These are phyloP conservation scores for Nycticebus coucang DNA, from an alignment of 2,113 vertebrate species.

Conservation along the genomic window DNA sequence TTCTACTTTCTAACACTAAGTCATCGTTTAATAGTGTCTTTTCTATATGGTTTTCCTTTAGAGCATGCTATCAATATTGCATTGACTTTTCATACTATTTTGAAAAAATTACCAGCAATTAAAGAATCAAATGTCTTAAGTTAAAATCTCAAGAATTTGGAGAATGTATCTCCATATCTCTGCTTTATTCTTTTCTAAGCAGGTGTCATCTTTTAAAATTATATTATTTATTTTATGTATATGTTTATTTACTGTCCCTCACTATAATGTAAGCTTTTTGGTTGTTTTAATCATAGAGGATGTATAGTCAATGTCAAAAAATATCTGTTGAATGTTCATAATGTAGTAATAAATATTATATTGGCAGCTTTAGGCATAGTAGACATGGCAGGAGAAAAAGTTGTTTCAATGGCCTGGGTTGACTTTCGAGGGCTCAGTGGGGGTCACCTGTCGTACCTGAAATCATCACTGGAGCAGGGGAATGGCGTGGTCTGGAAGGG, in stretches of 20 bases:
- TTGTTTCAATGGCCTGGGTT: not conserved
- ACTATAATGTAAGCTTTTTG: not conserved
- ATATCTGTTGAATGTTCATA: not conserved
- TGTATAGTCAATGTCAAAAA: not conserved
- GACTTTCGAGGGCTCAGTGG: not conserved
- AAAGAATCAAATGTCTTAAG: not conserved
- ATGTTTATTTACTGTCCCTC: not conserved
- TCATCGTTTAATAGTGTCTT: slow-evolving; percentile 40
- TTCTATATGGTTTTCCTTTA: slow-evolving; percentile 10
- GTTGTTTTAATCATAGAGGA: not conserved
- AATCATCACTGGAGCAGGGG: not conserved
- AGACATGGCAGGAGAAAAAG: not conserved
- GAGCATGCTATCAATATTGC: not conserved
- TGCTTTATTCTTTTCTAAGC: not conserved
- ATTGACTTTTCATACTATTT: not conserved
- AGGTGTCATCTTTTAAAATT: not conserved
- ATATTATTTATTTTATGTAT: not conserved
- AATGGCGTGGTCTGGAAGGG: not conserved
- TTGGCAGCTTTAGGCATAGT: not conserved
- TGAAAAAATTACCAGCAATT: not conserved
- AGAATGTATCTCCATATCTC: not conserved
- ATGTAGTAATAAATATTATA: not conserved
- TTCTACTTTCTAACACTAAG: not conserved
- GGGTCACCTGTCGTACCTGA: not conserved
- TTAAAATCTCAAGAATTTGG: not conserved